These are phyloP conservation scores for Scleropages formosus DNA, from an alignment of 2,797 vertebrate species.

Conservation along the genomic window DNA sequence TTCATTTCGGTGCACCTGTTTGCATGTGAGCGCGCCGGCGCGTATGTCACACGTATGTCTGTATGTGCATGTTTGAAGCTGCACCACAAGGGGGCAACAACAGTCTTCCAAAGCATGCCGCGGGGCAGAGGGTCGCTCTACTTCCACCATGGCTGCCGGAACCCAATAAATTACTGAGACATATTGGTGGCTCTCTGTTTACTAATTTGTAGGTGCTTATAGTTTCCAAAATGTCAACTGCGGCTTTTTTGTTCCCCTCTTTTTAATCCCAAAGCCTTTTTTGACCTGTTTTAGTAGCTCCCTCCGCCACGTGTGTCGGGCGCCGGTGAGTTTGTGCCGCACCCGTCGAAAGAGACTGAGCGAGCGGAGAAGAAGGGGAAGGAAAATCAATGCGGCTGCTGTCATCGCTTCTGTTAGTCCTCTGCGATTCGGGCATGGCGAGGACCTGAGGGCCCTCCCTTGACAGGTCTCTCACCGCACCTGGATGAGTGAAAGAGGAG, in stretches of 20 bases:
- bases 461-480: conserved; percentile 53
- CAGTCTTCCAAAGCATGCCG: conserved; percentile 44
- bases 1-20: not conserved
- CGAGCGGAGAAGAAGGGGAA: conserved; percentile 35
- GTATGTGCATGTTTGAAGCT: not conserved
- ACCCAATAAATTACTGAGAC: conserved; percentile 45
- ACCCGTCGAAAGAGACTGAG: conserved; percentile 8
- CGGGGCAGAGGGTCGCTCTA: conserved; percentile 13
- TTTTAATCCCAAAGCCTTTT: conserved; percentile 27
- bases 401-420: conserved; percentile 43
- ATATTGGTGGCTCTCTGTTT: conserved; percentile 39
- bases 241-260: conserved; percentile 30
- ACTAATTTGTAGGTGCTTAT: conserved; percentile 48
- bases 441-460: conserved; percentile 39
- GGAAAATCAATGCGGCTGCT: conserved; percentile 49
- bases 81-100: conserved; percentile 65
- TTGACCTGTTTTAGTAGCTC: conserved; percentile 28
- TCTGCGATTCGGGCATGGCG: conserved; percentile 26
- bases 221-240: conserved; percentile 49
- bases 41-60: not conserved
- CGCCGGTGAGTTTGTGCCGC: not conserved
- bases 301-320: conserved; percentile 5
- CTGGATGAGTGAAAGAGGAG: conserved; percentile 36
- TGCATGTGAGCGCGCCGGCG: not conserved
- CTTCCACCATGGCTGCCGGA: conserved; percentile 19